Evolutionary conservation across 2,888 invertebrate genomes (phyloP).

Genomic region (Dorcus hopei): DNA sequence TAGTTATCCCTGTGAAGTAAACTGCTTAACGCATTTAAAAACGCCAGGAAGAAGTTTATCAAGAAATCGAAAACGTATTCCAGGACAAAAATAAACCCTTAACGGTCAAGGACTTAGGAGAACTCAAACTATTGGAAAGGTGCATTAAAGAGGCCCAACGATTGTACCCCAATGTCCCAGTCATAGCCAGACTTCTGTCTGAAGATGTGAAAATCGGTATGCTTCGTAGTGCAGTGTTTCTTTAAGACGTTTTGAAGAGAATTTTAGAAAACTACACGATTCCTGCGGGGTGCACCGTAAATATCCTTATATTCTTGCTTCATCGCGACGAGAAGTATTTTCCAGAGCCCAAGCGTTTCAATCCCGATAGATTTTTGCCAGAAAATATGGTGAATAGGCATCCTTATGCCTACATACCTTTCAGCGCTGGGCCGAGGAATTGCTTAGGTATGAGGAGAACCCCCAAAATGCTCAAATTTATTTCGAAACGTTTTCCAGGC

Average conservation of each 20-base stretch:
- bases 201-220: constrained; percentile 21
- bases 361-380: constrained; percentile 38
- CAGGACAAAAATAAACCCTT: constrained; percentile 10
- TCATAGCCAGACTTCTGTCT: constrained; percentile 21
- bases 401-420: constrained; percentile 38
- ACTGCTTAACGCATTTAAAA: neutral
- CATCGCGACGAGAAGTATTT: constrained; percentile 42
- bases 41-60: constrained; percentile 7
- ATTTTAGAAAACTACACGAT: constrained; percentile 32
- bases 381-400: constrained; percentile 33
- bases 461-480: neutral
- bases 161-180: constrained; percentile 28
- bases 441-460: constrained; percentile 32
- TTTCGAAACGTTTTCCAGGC: neutral
- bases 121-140: constrained; percentile 22
- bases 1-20: neutral
- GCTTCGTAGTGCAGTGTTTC: neutral
- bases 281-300: constrained; percentile 33
- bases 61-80: constrained; percentile 14
- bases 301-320: constrained; percentile 32
- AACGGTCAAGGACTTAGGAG: constrained; percentile 12
- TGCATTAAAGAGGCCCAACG: constrained; percentile 27
- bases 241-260: neutral
- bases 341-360: constrained; percentile 36
- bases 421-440: constrained; percentile 40